Evolutionary conservation across 1,140 invertebrate genomes (phyloP).

Genomic region (Spodoptera litura): DNA sequence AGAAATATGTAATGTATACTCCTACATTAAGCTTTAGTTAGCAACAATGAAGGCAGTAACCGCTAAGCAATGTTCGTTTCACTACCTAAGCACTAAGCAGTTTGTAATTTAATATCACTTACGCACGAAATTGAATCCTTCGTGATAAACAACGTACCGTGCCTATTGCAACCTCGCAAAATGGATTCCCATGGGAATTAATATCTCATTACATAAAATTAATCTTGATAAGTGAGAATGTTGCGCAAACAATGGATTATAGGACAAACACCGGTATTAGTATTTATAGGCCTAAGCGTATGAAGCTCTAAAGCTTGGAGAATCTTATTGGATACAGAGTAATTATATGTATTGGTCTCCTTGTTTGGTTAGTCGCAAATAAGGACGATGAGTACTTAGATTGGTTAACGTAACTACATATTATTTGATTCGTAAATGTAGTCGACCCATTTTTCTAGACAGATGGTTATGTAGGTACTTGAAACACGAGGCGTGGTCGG

Average conservation of each 20-base stretch:
- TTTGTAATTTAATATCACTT: conserved; percentile 36
- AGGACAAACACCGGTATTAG: conserved; percentile 16
- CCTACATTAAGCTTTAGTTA: too few species aligned
- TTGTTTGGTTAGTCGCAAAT: too few species aligned
- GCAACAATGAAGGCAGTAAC: background rate
- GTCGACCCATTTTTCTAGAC: too few species aligned
- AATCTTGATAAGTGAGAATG: conserved; percentile 40
- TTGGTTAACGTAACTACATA: too few species aligned
- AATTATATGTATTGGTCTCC: too few species aligned
- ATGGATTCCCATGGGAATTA: conserved; percentile 42
- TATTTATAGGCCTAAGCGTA: conserved; percentile 26
- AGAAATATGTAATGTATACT: too few species aligned
- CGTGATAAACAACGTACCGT: conserved; percentile 12
- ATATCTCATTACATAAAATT: conserved; percentile 35
- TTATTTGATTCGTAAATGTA: too few species aligned
- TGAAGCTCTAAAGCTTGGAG: too few species aligned
- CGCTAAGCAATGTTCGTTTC: background rate
- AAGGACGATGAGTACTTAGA: too few species aligned
- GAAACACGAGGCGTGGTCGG: too few species aligned
- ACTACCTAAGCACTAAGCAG: background rate
- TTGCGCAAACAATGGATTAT: conserved; percentile 40
- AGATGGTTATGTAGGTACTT: too few species aligned
- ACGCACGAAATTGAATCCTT: conserved; percentile 27
- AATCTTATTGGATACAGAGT: too few species aligned
- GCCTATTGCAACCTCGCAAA: conserved; percentile 17